Base-by-base conservation (phyloP, 2,888 invertebrate genomes). In the Cheilosia soror region DNA sequence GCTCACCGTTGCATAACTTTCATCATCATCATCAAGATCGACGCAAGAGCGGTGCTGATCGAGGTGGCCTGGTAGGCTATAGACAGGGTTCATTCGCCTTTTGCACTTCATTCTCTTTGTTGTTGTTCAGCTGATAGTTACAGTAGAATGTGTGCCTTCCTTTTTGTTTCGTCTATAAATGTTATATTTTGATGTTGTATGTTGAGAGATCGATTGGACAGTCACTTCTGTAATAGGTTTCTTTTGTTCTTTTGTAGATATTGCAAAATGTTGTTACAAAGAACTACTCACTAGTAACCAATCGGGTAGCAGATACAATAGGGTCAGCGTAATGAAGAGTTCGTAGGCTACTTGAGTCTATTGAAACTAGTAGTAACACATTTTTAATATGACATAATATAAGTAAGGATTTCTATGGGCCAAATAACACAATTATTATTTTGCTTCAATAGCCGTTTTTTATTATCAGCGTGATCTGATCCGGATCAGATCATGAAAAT, bases 11-110 rank as follows among this genome's bases (percentile, higher is more conserved):
- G 90, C 90, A 90, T 90, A 90, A 90, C 90, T 90, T 90, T 90
- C 90, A 88, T 89, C 90, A 72, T 89, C 90, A 72, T 77, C 78
- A 83, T 51, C 85, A 72, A 88, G 88, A 83, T 87, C 82, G 75
- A 49, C 53, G 49, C 15, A 51, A 76, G 73, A 75, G 60, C 51
- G 71, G 76, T 51, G 73, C 71, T 75, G 75, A 79, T 84, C 82
- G 65, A 57, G 68, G 42, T 86, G 71, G 72, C 73, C 77, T 71
- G 82, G 58, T 77, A 88, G 87, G 88, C 88, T 87, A 69, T 88
- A n/a, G n/a, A n/a, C 47, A 88, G 89, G 90, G 90, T 90, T 90
- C 90, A 90, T 90, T 90, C 90, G 90, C 90, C 91, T 91, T 89
- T 90, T 90, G 90, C 90, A 90, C 90, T 91, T 89, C 89, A 90